Evolutionary conservation across 2,113 vertebrate genomes (phyloP).

Genomic region (Myrmecophaga tridactyla): DNA sequence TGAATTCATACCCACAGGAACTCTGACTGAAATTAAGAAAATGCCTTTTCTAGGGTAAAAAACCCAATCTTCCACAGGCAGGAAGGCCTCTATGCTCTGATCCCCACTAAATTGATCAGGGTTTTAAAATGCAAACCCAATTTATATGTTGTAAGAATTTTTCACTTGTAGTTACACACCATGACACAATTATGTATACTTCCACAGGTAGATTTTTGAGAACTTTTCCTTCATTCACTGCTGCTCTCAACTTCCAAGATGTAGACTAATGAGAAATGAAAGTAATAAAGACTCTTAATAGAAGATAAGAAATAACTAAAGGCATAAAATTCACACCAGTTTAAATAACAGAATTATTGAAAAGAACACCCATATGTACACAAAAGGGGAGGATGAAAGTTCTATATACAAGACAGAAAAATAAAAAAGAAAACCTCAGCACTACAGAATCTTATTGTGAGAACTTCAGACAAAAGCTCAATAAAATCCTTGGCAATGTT

Average conservation of each 20-base stretch:
- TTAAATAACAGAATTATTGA: neutral
- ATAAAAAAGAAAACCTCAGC: neutral
- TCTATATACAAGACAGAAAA: neutral
- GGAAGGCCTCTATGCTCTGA: neutral
- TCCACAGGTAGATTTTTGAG: neutral
- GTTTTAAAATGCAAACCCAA: neutral
- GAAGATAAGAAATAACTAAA: neutral
- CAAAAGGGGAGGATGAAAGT: neutral
- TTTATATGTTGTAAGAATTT: neutral
- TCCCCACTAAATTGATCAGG: neutral
- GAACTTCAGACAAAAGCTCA: neutral
- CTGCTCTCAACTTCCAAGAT: neutral
- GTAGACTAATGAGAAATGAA: neutral
- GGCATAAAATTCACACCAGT: no score
- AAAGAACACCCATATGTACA: neutral
- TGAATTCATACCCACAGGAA: no score
- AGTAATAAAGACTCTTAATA: neutral
- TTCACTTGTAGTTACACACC: neutral
- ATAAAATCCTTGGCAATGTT: neutral
- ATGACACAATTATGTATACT: no score
- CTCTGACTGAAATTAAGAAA: no score
- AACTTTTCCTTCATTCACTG: neutral
- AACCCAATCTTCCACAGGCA: neutral
- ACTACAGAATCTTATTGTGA: neutral
- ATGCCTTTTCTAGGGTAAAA: no score